phyloP scores from a whole-genome alignment of 2,113 vertebrate species.

The Saguinus midas region DNA sequence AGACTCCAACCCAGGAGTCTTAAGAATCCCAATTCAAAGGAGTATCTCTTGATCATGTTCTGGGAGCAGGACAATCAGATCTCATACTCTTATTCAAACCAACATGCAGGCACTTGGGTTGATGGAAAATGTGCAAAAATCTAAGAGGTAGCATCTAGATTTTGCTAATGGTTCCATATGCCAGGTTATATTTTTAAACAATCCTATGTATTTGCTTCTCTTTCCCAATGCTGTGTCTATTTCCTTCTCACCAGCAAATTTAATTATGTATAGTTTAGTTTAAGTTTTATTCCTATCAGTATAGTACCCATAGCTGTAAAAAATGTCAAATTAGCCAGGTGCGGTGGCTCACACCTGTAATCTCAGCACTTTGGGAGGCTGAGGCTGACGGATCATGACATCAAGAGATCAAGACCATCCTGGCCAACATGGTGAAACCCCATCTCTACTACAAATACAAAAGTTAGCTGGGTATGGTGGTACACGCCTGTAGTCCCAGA shows the following conservation, averaged over 20 bases:
- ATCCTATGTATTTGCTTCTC: conserved; percentile 2
- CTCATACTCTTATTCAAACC: neutral
- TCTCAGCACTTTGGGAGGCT: no score
- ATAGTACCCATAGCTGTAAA: neutral
- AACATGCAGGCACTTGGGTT: neutral
- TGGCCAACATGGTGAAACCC: no score
- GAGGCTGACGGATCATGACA: no score
- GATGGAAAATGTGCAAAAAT: neutral
- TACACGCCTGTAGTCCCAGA: no score
- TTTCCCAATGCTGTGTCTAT: neutral
- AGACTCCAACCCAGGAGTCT: neutral
- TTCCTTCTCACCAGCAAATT: neutral
- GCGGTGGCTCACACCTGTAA: no score
- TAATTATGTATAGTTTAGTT: neutral
- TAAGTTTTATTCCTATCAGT: neutral
- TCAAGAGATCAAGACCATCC: no score
- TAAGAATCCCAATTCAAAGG: neutral
- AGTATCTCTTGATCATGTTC: neutral
- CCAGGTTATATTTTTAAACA: neutral
- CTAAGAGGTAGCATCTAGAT: neutral
- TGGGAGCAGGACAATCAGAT: neutral
- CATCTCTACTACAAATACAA: no score
- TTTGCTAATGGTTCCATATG: neutral
- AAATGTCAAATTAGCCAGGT: neutral
- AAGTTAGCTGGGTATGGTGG: no score